Evolutionary conservation across 2,888 invertebrate genomes (phyloP).

Genomic region (Drosophila prostipennis): DNA sequence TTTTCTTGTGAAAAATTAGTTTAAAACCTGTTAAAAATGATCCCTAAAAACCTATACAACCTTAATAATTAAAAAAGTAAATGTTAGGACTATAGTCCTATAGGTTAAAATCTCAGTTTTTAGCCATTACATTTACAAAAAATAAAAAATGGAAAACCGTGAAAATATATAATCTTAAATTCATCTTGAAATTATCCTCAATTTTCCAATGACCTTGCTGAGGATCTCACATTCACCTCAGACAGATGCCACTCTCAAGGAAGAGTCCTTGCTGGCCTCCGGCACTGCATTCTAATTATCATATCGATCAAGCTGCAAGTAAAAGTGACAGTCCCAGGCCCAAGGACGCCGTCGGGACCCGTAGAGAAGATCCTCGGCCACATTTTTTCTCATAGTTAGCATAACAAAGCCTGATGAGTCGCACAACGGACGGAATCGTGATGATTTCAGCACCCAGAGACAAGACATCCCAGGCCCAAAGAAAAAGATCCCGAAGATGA

Average conservation of each 20-base stretch:
- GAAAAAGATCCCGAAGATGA: conserved; percentile 51
- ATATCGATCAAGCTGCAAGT: conserved; percentile 69
- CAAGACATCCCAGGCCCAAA: conserved; percentile 43
- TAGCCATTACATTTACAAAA: too few species aligned
- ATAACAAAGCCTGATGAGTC: conserved; percentile 78
- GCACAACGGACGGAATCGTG: conserved; percentile 51
- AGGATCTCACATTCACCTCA: neutral
- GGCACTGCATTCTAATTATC: conserved; percentile 75
- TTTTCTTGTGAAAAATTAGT: too few species aligned
- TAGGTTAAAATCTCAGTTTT: too few species aligned
- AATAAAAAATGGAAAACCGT: too few species aligned
- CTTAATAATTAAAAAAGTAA: too few species aligned
- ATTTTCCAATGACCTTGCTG: conserved; percentile 3
- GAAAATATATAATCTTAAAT: too few species aligned
- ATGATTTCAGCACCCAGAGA: conserved; percentile 77
- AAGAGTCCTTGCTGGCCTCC: conserved; percentile 48
- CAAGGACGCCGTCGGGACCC: conserved; percentile 39
- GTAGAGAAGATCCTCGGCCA: conserved; percentile 4
- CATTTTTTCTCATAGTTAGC: conserved; percentile 76
- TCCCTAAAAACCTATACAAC: too few species aligned
- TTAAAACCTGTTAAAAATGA: too few species aligned
- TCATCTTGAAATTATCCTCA: neutral
- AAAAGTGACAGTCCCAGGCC: conserved; percentile 64
- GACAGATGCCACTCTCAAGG: conserved; percentile 31
- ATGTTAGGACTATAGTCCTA: too few species aligned